These are phyloP conservation scores for Rhagologus leucostigma DNA, from an alignment of 2,113 vertebrate genomes.

Conservation along the genomic window DNA sequence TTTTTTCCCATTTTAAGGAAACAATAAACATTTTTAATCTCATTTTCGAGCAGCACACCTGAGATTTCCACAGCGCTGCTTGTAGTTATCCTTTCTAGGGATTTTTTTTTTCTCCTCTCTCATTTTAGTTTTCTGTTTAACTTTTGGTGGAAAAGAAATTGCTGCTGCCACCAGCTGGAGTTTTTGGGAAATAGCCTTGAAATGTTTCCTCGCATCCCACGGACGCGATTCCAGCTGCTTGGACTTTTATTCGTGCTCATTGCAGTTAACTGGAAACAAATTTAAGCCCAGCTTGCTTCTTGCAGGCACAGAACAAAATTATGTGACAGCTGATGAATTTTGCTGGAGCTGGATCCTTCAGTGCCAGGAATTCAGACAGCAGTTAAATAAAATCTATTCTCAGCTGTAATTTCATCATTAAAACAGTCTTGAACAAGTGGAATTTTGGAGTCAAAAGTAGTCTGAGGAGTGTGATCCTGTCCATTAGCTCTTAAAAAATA, in stretches of 20 bases:
- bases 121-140: background rate
- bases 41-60: background rate
- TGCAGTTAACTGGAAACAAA: background rate
- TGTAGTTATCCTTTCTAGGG: background rate
- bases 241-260: background rate
- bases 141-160: background rate
- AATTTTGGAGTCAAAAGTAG: background rate
- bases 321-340: background rate
- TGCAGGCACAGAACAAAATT: background rate
- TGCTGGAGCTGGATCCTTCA: background rate
- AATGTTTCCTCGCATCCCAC: background rate
- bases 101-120: background rate
- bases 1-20: background rate
- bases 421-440: background rate
- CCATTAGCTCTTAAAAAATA: background rate
- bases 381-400: background rate
- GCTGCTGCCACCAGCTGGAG: constrained; percentile 65
- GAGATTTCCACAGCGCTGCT: background rate
- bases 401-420: background rate
- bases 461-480: background rate
- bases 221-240: background rate
- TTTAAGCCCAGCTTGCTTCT: background rate
- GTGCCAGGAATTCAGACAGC: background rate
- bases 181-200: background rate
- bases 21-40: background rate